These are phyloP conservation scores for Platygyra sinensis DNA, from an alignment of 64 coral and sea anemone genomes.

Conservation along the genomic window DNA sequence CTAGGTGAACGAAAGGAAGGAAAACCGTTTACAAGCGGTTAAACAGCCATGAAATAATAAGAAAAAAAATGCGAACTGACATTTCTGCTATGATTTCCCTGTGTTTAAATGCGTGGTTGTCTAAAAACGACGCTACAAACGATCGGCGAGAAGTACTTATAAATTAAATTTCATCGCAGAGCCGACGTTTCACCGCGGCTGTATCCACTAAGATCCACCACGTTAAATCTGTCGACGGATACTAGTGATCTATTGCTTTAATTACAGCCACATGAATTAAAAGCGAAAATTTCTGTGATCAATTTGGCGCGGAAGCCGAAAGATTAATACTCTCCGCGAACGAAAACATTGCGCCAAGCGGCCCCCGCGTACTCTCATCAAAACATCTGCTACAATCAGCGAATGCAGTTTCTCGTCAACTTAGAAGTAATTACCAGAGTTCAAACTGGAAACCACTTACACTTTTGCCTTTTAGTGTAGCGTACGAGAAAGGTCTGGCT, in stretches of 20 bases:
- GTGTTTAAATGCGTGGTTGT: neutral
- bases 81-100: neutral
- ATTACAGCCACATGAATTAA: neutral
- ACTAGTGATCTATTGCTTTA: neutral
- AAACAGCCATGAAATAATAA: neutral
- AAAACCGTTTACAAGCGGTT: neutral
- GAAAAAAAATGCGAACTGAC: neutral
- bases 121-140: neutral
- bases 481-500: slow-evolving; percentile 66
- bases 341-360: neutral
- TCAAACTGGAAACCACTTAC: slow-evolving; percentile 44
- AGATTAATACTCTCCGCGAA: slow-evolving; percentile 5
- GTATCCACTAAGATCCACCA: neutral
- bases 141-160: neutral
- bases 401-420: slow-evolving; percentile 2
- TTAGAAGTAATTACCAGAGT: slow-evolving; percentile 1
- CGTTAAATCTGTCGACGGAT: neutral
- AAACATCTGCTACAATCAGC: neutral
- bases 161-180: neutral
- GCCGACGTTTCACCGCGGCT: neutral
- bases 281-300: neutral
- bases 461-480: slow-evolving; percentile 68
- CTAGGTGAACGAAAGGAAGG: neutral
- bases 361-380: too few relatives aligned
- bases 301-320: slow-evolving; percentile 23